These are phyloP conservation scores for Alsophila aescularia DNA, from an alignment of 2,888 invertebrate species.

Conservation along the genomic window DNA sequence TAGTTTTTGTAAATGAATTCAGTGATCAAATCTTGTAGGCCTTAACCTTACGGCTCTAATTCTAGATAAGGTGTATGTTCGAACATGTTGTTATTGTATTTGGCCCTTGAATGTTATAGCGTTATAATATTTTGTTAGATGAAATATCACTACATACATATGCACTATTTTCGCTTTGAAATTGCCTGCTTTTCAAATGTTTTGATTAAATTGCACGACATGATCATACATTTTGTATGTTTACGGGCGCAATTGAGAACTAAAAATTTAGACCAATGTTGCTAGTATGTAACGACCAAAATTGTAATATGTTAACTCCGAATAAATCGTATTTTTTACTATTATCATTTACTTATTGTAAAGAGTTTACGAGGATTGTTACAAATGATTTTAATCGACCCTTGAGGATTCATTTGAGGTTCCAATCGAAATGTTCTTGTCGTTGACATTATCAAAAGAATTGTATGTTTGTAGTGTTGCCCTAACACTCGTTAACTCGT, in stretches of 20 bases:
- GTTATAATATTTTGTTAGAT: slow-evolving; percentile 14
- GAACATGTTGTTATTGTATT: slow-evolving; percentile 29
- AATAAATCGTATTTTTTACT: background rate
- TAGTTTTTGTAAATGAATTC: slow-evolving; percentile 11
- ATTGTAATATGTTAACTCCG: background rate
- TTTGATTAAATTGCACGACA: slow-evolving; percentile 3
- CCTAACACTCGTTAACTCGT: too few species aligned
- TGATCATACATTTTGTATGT: slow-evolving; percentile 1
- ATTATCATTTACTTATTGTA: background rate
- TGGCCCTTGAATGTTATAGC: slow-evolving; percentile 24
- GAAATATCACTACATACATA: slow-evolving; percentile 32
- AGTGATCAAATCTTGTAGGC: slow-evolving; percentile 37
- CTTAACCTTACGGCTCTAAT: slow-evolving; percentile 35
- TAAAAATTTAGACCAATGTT: background rate
- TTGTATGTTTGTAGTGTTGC: background rate
- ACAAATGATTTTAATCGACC: background rate
- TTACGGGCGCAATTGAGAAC: background rate
- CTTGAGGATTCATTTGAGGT: background rate
- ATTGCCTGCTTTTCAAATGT: background rate
- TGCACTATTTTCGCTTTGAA: background rate
- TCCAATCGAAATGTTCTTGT: background rate
- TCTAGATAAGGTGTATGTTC: slow-evolving; percentile 27
- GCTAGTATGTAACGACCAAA: background rate
- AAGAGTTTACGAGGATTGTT: background rate
- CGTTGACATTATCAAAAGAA: background rate